Conservation (phyloP, 1,140 invertebrate genomes). For the Atta colombica region DNA sequence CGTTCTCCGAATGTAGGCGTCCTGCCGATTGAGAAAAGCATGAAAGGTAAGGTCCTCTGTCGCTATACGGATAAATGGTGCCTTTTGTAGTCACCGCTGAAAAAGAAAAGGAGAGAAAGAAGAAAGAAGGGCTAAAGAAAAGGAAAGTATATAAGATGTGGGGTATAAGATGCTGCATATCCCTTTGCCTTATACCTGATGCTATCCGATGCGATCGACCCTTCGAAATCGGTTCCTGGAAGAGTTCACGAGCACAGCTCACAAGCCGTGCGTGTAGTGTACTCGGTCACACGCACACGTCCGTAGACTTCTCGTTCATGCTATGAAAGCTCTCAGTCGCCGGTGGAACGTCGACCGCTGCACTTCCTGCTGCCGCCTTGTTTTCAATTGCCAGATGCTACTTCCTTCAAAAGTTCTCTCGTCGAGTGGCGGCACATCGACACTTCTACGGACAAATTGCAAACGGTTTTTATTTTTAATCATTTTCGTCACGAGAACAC, state of each 20-base stretch:
- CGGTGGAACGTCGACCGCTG: conserved; percentile 72
- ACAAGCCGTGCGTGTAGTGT: conserved; percentile 21
- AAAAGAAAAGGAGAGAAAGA: conserved; percentile 39
- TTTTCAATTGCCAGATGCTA: conserved; percentile 1
- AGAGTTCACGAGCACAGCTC: conserved; percentile 67
- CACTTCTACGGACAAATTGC: background rate
- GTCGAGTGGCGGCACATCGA: background rate
- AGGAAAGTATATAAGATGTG: background rate
- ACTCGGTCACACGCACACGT: conserved; percentile 56
- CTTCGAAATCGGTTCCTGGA: conserved; percentile 82
- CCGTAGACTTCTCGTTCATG: conserved; percentile 41
- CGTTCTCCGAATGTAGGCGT: conserved; percentile 31
- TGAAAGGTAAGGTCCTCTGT: conserved; percentile 46
- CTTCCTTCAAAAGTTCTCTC: conserved; percentile 10
- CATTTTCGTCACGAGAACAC: too few relatives aligned
- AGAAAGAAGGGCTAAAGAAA: too few relatives aligned
- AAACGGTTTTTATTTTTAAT: conserved; percentile 9
- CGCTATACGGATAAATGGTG: conserved; percentile 68
- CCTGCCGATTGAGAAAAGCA: conserved; percentile 55
- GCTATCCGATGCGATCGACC: conserved; percentile 71
- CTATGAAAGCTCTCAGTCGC: conserved; percentile 76
- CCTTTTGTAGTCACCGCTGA: conserved; percentile 65
- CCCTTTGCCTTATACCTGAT: conserved; percentile 81
- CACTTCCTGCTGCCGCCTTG: conserved; percentile 56
- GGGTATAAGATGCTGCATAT: conserved; percentile 33